These are phyloP conservation scores for Thaumetopoea pityocampa DNA, from an alignment of 1,140 invertebrate genomes.

Conservation along the genomic window DNA sequence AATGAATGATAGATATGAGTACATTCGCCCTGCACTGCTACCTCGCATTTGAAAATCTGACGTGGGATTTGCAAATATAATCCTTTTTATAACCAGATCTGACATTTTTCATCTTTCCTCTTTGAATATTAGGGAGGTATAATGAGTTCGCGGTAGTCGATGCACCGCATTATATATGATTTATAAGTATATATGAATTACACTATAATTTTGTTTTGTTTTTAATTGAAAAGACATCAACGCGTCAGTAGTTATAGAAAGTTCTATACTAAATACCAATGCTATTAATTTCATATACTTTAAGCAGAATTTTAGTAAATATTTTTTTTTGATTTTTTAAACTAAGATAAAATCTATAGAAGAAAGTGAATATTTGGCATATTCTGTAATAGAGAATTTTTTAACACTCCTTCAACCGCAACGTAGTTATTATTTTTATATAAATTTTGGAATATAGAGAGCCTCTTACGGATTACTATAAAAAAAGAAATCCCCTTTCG, in stretches of 20 bases:
- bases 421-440: no score
- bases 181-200: no score
- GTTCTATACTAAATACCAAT: background rate
- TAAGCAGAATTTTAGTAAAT: background rate
- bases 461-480: no score
- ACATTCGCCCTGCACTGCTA: slow-evolving; percentile 34
- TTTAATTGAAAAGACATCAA: slow-evolving; percentile 31
- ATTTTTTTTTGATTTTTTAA: background rate
- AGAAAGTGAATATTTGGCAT: no score
- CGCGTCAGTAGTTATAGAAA: slow-evolving; percentile 17
- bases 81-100: slow-evolving; percentile 33
- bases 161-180: no score
- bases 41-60: slow-evolving; percentile 54
- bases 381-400: no score
- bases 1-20: slow-evolving; percentile 73
- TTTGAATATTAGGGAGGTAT: slow-evolving; percentile 45
- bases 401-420: no score
- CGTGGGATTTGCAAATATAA: slow-evolving; percentile 47
- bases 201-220: slow-evolving; percentile 20
- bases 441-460: no score
- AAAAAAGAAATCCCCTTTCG: no score
- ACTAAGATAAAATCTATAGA: no score
- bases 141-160: slow-evolving; percentile 35
- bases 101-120: slow-evolving; percentile 17
- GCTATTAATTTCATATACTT: background rate